Conservation (phyloP, 2,888 invertebrate genomes). For the Platycnemis pennipes region DNA sequence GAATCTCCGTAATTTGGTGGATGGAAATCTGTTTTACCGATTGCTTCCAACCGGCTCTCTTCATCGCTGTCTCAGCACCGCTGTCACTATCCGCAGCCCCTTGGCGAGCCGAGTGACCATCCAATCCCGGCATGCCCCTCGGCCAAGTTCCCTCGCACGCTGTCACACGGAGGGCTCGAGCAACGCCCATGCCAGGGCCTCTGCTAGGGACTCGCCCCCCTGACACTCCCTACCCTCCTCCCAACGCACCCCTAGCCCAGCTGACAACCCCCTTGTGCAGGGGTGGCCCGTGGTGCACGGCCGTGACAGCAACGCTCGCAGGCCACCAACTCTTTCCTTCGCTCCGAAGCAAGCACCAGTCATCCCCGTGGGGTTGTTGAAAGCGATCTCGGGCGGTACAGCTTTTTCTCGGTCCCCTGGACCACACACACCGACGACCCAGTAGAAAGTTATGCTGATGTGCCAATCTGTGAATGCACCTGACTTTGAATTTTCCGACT, state of each 20-base stretch:
- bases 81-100: neutral
- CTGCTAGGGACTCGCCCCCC: no score
- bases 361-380: no score
- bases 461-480: no score
- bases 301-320: neutral
- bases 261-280: neutral
- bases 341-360: neutral
- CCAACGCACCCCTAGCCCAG: neutral
- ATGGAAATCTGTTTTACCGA: neutral
- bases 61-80: neutral
- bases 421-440: no score
- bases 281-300: neutral
- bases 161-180: neutral
- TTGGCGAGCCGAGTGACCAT: neutral
- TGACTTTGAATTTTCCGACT: no score
- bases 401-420: no score
- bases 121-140: neutral
- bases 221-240: neutral
- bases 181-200: neutral
- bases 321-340: neutral
- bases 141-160: slow-evolving; percentile 53
- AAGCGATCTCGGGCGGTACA: no score
- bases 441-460: no score
- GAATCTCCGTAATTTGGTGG: neutral
- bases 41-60: neutral